phyloP scores from a whole-genome alignment of 2,797 vertebrate species.

The Mallotus villosus region DNA sequence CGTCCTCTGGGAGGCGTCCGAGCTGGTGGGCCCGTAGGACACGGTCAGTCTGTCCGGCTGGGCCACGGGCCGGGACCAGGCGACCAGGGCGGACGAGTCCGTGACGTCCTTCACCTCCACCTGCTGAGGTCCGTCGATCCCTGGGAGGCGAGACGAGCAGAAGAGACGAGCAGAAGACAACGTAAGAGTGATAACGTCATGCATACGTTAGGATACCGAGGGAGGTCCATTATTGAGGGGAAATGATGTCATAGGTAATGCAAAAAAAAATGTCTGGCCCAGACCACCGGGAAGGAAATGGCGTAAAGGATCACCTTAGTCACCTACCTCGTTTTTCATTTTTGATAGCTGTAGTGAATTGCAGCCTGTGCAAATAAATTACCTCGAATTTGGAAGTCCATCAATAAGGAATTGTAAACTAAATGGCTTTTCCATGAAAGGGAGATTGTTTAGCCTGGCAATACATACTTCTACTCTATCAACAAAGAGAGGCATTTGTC shows the following conservation, averaged over 20 bases:
- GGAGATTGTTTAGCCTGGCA: slow-evolving; percentile 24
- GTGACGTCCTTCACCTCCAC: slow-evolving; percentile 85
- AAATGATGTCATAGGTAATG: slow-evolving; percentile 17
- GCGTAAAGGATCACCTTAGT: slow-evolving; percentile 17
- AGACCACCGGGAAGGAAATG: slow-evolving; percentile 9
- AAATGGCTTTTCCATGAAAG: slow-evolving; percentile 55
- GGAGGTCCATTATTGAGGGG: slow-evolving; percentile 24
- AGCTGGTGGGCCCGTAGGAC: slow-evolving; percentile 77
- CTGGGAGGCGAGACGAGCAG: slow-evolving; percentile 58
- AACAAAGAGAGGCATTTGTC: slow-evolving; percentile 35
- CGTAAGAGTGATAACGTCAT: not conserved
- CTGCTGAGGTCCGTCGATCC: slow-evolving; percentile 84
- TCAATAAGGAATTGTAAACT: slow-evolving; percentile 31
- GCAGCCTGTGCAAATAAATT: slow-evolving; percentile 51
- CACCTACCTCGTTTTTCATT: slow-evolving; percentile 19
- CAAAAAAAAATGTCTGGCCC: slow-evolving; percentile 9
- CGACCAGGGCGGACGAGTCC: slow-evolving; percentile 85
- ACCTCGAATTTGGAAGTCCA: slow-evolving; percentile 43
- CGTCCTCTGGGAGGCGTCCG: slow-evolving; percentile 71
- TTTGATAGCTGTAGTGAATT: slow-evolving; percentile 25
- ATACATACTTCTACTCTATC: slow-evolving; percentile 24
- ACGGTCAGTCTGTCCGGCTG: slow-evolving; percentile 80
- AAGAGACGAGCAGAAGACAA: not conserved
- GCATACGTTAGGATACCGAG: not conserved
- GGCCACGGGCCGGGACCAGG: slow-evolving; percentile 86